Evolutionary conservation across 1,140 invertebrate species (phyloP), one percentile per base, ranked within the genome.

Genomic region (Papilio dardanus): DNA sequence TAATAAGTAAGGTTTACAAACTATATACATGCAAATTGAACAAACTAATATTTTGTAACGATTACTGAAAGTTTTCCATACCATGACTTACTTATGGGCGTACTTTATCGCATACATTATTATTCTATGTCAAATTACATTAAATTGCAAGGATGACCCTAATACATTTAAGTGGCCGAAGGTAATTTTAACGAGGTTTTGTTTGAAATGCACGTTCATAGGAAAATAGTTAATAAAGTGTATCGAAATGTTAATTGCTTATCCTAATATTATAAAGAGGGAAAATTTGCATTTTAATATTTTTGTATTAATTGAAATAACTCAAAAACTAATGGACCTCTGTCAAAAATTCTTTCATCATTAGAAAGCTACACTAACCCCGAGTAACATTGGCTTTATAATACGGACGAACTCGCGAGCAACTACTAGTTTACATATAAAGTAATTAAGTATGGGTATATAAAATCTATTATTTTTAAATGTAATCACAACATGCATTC

Each of bases 1-100:
- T 62, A 62, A 62, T 62, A 62, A 6, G 8, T 28, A 62, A 62
- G 8, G 21, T 14, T 58, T 30, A 62, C 24, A 62, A 62, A 62
- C 24, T 62, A 62, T 30, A 30, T 30, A 62, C 54, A 30, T 62
- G 54, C 12, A 62, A 62, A 62, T 62, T 62, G 54, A 62, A 62
- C 24, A 21, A 14, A 62, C 54, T 62, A 62, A 62, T 62, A 62
- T 62, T 58, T 62, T 62, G 54, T 30, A 58, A 62, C 54, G 24
- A 3, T 62, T 16, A 28, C 54, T 28, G 54, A 62, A 62, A 62
- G 54, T 62, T 62, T 62, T 62, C 54, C 54, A 62, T 30, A 16
- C 12, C 24, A 10, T 54, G 6, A 10, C 10, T 10, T 58, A 21
- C 8, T 24, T 58, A 62, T 62, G 10, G 54, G 24, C 54, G 24